These are phyloP conservation scores for Centrocercus urophasianus DNA, from an alignment of 2,113 vertebrate species.

Conservation along the genomic window DNA sequence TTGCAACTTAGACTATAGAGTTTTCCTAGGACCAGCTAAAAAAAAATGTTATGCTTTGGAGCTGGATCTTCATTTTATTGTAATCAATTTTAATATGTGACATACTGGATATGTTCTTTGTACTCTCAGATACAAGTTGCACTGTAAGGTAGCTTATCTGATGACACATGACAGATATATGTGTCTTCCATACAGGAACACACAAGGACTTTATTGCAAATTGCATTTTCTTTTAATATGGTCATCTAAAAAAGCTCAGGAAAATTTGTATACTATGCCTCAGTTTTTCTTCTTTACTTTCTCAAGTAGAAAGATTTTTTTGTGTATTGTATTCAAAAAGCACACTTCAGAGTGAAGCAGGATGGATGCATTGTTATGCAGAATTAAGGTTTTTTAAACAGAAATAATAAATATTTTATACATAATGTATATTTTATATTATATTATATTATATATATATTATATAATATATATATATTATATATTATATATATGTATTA, in stretches of 20 bases:
- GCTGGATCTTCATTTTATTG: slow-evolving; percentile 22
- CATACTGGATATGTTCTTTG: neutral
- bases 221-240: neutral
- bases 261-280: neutral
- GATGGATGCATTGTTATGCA: neutral
- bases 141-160: neutral
- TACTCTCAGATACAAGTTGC: neutral
- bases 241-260: neutral
- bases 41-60: slow-evolving; percentile 41
- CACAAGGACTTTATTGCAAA: neutral
- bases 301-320: neutral
- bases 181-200: neutral
- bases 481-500: too few relatives aligned
- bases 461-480: too few relatives aligned
- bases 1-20: slow-evolving; percentile 23
- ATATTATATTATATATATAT: too few relatives aligned
- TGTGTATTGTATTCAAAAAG: neutral
- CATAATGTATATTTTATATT: too few relatives aligned
- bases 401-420: neutral
- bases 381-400: neutral
- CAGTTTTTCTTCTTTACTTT: neutral
- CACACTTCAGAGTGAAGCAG: neutral
- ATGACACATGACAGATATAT: neutral
- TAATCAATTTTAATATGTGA: slow-evolving; percentile 32
- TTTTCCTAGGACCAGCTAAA: slow-evolving; percentile 63